These are phyloP conservation scores for Adelosebastes latens DNA, from an alignment of 2,797 vertebrate species.

Conservation along the genomic window DNA sequence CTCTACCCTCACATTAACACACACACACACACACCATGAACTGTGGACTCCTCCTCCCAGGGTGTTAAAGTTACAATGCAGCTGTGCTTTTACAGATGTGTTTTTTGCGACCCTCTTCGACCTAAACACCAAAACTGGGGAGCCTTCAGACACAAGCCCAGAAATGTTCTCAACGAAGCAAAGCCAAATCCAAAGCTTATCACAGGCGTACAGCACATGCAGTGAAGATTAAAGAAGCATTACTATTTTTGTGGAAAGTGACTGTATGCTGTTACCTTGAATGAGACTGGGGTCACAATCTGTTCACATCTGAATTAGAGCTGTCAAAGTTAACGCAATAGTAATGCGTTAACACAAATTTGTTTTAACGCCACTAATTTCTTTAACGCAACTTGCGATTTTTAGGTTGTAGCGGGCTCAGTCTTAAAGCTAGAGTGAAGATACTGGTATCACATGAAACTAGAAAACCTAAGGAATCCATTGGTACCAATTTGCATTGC, in stretches of 20 bases:
- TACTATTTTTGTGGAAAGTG: too few relatives aligned
- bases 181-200: slow-evolving; percentile 1
- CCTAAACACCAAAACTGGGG: slow-evolving; percentile 42
- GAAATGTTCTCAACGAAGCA: not conserved
- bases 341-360: too few relatives aligned
- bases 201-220: not conserved
- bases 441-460: too few relatives aligned
- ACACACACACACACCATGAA: slow-evolving; percentile 31
- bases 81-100: slow-evolving; percentile 82
- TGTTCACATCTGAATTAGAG: not conserved
- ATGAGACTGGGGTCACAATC: not conserved
- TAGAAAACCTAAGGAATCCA: too few relatives aligned
- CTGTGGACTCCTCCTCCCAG: slow-evolving; percentile 56
- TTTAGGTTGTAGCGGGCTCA: too few relatives aligned
- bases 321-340: too few relatives aligned
- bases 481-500: too few relatives aligned
- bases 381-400: too few relatives aligned
- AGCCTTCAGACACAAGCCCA: slow-evolving; percentile 6
- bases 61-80: slow-evolving; percentile 65
- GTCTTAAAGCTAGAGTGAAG: too few relatives aligned
- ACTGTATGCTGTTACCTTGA: not conserved
- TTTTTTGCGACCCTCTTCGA: slow-evolving; percentile 51
- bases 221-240: not conserved
- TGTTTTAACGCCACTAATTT: too few relatives aligned
- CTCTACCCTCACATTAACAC: slow-evolving; percentile 51